Percentiles rank a stretch among this genome's conserved stretches.
These are phyloP conservation scores for Meiosimyza platycephala DNA, from an alignment of 2,888 invertebrate genomes.

Conservation along the genomic window DNA sequence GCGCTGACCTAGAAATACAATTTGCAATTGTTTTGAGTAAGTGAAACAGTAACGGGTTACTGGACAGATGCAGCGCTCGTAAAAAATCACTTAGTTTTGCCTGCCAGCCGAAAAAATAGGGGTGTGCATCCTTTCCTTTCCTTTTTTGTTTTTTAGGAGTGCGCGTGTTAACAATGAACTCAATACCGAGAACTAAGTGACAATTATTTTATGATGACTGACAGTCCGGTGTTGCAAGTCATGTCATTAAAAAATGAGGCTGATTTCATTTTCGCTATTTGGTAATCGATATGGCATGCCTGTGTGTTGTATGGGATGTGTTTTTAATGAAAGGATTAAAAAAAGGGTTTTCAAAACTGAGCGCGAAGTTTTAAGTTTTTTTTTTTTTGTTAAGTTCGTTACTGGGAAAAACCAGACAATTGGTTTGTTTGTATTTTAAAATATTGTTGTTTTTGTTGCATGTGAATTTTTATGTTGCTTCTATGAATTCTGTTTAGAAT, in stretches of 20 bases:
- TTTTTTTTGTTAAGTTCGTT: background rate
- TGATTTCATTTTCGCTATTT: conserved; percentile 14
- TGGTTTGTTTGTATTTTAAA: background rate
- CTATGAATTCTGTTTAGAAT: background rate
- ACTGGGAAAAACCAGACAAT: background rate
- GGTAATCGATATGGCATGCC: conserved; percentile 24
- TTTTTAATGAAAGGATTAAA: background rate
- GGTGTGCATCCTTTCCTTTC: conserved; percentile 8
- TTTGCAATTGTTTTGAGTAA: conserved; percentile 47
- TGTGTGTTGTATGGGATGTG: background rate
- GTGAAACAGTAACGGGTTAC: conserved; percentile 34
- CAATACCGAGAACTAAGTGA: conserved; percentile 37
- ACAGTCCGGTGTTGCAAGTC: conserved; percentile 15
- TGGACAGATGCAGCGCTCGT: conserved; percentile 39
- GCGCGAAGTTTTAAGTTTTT: background rate
- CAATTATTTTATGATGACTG: conserved; percentile 44
- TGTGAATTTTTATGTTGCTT: background rate
- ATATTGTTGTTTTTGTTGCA: background rate
- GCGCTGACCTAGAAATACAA: conserved; percentile 49
- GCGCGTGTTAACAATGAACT: conserved; percentile 31
- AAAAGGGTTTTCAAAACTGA: background rate
- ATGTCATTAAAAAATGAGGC: conserved; percentile 39
- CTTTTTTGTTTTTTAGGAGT: conserved; percentile 11
- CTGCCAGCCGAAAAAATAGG: conserved; percentile 25
- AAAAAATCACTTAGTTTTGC: conserved; percentile 18